Percentiles rank a stretch among this genome's conserved stretches.
Conservation (phyloP, 2,113 vertebrate species). For the Hippocampus barbouri region DNA sequence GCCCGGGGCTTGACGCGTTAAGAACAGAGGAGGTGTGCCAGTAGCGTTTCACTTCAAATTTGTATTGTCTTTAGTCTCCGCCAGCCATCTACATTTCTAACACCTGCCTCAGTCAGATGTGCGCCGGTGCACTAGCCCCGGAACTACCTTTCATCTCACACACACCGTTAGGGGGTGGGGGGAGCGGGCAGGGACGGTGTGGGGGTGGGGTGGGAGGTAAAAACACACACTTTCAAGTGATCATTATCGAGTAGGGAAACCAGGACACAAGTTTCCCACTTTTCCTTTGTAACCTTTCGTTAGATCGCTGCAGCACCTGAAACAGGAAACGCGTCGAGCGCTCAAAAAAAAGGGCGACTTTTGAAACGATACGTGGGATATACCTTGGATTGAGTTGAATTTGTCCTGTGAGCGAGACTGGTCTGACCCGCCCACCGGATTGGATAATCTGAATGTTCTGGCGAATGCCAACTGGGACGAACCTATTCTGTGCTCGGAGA, state of each 20-base stretch:
- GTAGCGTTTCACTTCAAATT: constrained; percentile 97
- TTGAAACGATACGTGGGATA: not conserved
- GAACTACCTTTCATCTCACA: constrained; percentile 85
- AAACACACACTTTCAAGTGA: constrained; percentile 77
- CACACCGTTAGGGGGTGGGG: constrained; percentile 71
- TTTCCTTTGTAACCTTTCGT: constrained; percentile 67
- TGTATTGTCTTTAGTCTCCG: constrained; percentile 96
- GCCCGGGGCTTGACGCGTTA: constrained; percentile 81
- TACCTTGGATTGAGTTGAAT: not conserved
- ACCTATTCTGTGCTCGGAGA: no score
- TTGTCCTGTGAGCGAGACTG: not conserved
- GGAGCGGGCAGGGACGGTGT: constrained; percentile 52
- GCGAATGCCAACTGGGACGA: no score
- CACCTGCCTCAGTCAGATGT: constrained; percentile 89
- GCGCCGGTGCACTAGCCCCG: constrained; percentile 76
- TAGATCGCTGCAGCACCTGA: constrained; percentile 65
- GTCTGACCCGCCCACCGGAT: no score
- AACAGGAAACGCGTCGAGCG: not conserved
- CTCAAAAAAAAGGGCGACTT: not conserved
- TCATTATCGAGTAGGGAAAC: constrained; percentile 78
- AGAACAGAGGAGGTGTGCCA: constrained; percentile 81
- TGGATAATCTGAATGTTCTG: no score
- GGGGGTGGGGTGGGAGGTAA: constrained; percentile 7
- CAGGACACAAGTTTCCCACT: constrained; percentile 69
- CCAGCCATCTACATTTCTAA: constrained; percentile 97